These are phyloP conservation scores for Neotoma lepida DNA, from an alignment of 2,113 vertebrate genomes.

Conservation along the genomic window DNA sequence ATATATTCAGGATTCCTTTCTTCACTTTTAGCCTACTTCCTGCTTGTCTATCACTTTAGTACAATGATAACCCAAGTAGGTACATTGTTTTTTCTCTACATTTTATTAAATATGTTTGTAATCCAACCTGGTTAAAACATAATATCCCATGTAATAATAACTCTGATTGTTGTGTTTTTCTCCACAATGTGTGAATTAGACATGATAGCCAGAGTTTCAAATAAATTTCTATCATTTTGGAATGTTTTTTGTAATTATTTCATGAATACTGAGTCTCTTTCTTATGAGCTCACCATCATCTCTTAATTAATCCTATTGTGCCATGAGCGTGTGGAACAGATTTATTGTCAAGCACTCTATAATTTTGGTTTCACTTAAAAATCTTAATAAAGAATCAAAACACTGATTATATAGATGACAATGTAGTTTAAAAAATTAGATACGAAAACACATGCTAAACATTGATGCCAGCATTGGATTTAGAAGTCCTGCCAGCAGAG, in stretches of 20 bases:
- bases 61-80: neutral
- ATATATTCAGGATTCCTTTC: neutral
- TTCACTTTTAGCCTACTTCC: neutral
- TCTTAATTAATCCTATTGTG: neutral
- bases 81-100: neutral
- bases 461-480: neutral
- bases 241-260: neutral
- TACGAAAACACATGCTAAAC: neutral
- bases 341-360: neutral
- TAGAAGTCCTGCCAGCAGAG: neutral
- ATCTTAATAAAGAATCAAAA: neutral
- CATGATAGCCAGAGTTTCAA: neutral
- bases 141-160: neutral
- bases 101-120: neutral
- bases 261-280: neutral
- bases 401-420: neutral
- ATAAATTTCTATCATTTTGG: neutral
- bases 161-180: neutral
- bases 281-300: neutral
- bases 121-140: neutral
- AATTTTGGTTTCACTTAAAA: slow-evolving; percentile 28
- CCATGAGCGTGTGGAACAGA: neutral
- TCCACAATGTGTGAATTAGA: neutral
- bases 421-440: neutral
- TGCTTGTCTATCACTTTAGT: neutral